Evolutionary conservation across 2,113 vertebrate species (phyloP).

Genomic region (Alligator sinensis): DNA sequence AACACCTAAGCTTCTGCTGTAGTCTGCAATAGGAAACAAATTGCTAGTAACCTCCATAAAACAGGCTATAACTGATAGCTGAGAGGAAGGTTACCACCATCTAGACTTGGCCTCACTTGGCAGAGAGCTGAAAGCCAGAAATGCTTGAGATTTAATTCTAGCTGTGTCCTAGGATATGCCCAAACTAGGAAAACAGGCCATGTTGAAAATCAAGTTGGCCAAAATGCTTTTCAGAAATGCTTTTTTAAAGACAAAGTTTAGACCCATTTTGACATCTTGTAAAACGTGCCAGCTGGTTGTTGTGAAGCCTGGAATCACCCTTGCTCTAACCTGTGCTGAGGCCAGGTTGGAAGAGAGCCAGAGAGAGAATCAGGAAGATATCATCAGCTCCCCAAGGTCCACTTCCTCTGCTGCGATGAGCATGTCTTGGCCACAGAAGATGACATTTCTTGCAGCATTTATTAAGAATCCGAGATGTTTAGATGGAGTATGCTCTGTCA

Average conservation of each 20-base stretch:
- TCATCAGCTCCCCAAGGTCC: neutral
- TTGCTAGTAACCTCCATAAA: neutral
- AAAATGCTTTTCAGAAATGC: neutral
- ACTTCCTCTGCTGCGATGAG: neutral
- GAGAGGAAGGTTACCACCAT: conserved; percentile 38
- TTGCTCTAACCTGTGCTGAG: neutral
- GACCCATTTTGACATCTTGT: conserved; percentile 55
- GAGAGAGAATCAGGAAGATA: neutral
- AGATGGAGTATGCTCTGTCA: rapidly evolving
- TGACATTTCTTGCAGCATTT: neutral
- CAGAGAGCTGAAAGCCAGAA: conserved; percentile 13
- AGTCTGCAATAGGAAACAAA: neutral
- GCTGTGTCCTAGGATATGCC: neutral
- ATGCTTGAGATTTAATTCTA: neutral
- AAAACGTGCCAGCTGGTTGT: conserved; percentile 9
- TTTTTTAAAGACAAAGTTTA: neutral
- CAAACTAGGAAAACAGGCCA: neutral
- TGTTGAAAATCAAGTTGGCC: neutral
- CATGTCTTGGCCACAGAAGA: neutral
- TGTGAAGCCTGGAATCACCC: rapidly evolving
- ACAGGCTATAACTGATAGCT: neutral
- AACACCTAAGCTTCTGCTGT: rapidly evolving
- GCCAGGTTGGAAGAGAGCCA: conserved; percentile 12
- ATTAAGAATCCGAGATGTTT: neutral
- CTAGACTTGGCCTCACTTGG: neutral